Evolutionary conservation across 2,113 vertebrate species (phyloP).

Genomic region (Phalacrocorax carbo): DNA sequence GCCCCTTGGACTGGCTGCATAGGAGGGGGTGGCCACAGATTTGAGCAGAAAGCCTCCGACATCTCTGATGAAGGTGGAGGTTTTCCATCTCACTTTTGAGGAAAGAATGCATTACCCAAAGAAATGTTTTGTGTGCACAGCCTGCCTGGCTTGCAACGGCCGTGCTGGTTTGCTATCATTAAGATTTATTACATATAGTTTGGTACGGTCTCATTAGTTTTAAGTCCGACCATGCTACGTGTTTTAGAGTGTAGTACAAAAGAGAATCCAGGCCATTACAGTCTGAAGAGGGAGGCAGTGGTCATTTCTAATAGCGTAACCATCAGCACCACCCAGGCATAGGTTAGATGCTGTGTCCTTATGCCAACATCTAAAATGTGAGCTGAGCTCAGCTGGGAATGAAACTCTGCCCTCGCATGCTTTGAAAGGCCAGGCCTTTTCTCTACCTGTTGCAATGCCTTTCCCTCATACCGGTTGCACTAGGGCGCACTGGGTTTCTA

Average conservation of each 20-base stretch:
- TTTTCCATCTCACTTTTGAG: neutral
- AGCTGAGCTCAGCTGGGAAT: neutral
- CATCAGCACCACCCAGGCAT: neutral
- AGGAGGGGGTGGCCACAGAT: neutral
- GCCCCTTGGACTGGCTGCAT: neutral
- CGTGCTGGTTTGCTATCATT: rapidly evolving
- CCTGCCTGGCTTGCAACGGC: neutral
- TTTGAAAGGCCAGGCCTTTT: neutral
- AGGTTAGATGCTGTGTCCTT: neutral
- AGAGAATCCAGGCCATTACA: neutral
- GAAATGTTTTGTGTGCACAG: neutral
- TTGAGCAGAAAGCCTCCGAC: neutral
- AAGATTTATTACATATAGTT: neutral
- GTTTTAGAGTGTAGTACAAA: neutral
- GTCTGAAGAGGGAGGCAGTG: neutral
- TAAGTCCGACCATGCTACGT: neutral
- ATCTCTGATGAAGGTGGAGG: neutral
- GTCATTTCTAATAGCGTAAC: neutral
- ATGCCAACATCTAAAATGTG: neutral
- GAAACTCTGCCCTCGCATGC: neutral
- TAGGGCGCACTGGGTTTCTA: neutral
- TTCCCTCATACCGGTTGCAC: neutral
- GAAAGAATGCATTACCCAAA: neutral
- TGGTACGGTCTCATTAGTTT: neutral
- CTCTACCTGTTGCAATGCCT: neutral